phyloP scores from a whole-genome alignment of 2,113 vertebrate genomes.

The Numenius arquata region DNA sequence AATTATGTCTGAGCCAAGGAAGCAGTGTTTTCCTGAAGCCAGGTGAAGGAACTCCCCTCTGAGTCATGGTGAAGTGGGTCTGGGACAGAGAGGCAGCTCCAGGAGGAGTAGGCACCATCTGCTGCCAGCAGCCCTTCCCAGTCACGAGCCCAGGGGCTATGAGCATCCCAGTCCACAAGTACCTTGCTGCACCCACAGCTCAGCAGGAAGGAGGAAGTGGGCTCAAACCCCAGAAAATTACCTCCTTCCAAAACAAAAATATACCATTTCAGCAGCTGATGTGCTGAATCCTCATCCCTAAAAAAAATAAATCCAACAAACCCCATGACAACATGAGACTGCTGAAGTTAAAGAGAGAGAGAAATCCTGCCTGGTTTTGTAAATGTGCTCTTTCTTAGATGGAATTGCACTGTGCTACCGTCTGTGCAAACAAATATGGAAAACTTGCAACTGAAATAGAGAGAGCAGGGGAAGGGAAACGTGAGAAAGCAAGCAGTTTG shows the following conservation, averaged over 20 bases:
- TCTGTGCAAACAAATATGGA: neutral
- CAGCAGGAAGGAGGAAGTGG: neutral
- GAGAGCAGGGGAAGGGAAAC: neutral
- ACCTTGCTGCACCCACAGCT: accelerated
- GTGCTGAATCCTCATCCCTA: neutral
- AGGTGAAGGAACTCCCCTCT: neutral
- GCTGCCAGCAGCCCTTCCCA: neutral
- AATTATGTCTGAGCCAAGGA: neutral
- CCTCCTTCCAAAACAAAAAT: neutral
- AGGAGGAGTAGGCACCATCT: neutral
- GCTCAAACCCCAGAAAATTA: neutral
- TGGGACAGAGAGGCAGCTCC: neutral
- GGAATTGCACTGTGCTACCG: neutral
- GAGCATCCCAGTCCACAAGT: neutral
- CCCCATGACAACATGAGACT: neutral
- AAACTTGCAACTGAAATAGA: neutral
- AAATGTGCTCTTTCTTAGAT: neutral
- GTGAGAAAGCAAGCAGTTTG: neutral
- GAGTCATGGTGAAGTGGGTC: neutral
- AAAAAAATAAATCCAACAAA: neutral
- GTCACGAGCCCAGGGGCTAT: neutral
- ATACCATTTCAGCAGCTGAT: neutral
- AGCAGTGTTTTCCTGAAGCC: neutral
- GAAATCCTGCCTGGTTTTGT: neutral
- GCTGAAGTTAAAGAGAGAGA: neutral